Evolutionary conservation across 2,888 invertebrate species (phyloP).

Genomic region (Cybosia mesomella): DNA sequence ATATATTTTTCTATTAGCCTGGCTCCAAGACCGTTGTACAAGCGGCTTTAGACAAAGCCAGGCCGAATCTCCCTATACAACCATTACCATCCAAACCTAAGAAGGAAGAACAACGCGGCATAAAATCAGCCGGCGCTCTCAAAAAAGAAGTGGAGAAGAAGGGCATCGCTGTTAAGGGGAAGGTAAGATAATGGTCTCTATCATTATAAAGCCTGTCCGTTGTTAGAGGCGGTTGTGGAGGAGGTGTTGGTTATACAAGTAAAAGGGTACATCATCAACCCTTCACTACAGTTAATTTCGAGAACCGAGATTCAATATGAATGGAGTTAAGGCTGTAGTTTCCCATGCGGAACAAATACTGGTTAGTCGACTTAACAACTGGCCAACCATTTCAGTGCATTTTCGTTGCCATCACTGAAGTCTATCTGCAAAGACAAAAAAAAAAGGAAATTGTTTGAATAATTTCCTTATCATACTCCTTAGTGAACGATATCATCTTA

Average conservation of each 20-base stretch:
- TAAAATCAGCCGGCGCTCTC: conserved; percentile 87
- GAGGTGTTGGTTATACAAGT: too few relatives aligned
- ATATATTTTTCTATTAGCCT: conserved; percentile 73
- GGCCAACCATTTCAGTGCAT: not conserved
- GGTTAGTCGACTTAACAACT: too few relatives aligned
- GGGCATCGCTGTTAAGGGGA: conserved; percentile 84
- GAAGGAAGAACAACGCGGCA: conserved; percentile 87
- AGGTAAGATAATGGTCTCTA: conserved; percentile 66
- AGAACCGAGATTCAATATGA: too few relatives aligned
- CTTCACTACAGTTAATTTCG: too few relatives aligned
- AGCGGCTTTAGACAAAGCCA: conserved; percentile 93
- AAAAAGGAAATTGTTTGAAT: too few relatives aligned
- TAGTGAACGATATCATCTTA: too few relatives aligned
- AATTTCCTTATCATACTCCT: too few relatives aligned
- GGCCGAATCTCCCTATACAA: conserved; percentile 94
- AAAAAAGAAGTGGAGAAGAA: conserved; percentile 85
- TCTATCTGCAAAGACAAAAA: too few relatives aligned
- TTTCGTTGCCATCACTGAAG: too few relatives aligned
- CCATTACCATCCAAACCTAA: conserved; percentile 88
- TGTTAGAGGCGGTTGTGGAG: not conserved
- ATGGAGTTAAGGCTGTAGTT: too few relatives aligned
- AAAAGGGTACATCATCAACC: too few relatives aligned
- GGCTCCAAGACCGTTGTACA: conserved; percentile 92
- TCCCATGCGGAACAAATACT: too few relatives aligned
- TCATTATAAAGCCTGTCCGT: not conserved